phyloP scores from a whole-genome alignment of 2,797 vertebrate genomes.

The Pangasius mekongensis region DNA sequence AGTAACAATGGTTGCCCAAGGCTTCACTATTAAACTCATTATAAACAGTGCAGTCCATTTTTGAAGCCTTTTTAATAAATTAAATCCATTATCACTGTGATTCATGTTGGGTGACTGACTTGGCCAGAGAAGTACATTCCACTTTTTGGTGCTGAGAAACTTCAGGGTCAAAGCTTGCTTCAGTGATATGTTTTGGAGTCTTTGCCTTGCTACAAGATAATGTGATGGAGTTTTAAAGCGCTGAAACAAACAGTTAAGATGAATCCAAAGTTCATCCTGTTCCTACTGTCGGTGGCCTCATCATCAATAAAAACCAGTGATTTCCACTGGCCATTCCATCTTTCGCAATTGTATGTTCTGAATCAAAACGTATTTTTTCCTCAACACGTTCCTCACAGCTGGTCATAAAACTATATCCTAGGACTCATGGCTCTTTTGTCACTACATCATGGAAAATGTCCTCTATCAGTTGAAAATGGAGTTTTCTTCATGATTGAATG shows the following conservation, averaged over 20 bases:
- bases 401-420: not conserved
- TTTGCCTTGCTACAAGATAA: not conserved
- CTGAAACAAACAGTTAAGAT: not conserved
- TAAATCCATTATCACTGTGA: constrained; percentile 18
- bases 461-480: not conserved
- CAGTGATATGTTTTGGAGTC: not conserved
- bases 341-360: not conserved
- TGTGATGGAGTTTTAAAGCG: not conserved
- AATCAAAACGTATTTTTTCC: not conserved
- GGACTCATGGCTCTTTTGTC: not conserved
- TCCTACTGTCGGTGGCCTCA: not conserved
- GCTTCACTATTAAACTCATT: constrained; percentile 31
- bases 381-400: not conserved
- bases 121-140: constrained; percentile 31
- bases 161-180: constrained; percentile 4
- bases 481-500: not conserved
- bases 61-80: not conserved
- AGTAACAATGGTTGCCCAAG: constrained; percentile 51
- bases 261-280: not conserved
- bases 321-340: not conserved
- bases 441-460: not conserved
- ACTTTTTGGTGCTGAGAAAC: constrained; percentile 25
- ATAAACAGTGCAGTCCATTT: constrained; percentile 20
- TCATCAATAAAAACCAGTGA: not conserved
- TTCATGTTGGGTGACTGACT: constrained; percentile 15